Base-by-base conservation (phyloP, 2,888 invertebrate species). In the Drosophila infuscata region DNA sequence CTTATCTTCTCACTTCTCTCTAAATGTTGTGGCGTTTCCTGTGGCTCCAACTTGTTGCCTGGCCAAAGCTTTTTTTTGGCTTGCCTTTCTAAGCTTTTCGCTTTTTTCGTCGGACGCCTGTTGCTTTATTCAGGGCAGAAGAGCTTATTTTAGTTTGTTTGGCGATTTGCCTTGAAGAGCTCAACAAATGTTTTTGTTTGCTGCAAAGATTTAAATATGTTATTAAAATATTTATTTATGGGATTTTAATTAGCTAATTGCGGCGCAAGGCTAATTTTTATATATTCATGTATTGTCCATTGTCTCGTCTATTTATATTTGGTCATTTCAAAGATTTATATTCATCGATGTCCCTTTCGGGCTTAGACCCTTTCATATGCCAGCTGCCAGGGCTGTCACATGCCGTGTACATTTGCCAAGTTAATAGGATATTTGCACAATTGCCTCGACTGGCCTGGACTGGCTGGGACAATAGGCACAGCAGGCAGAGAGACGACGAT, bases 31-130 rank as follows among this genome's bases (percentile, higher is more conserved):
- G 54, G 33, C 43, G 59, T 68, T 76, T 75, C 79, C 79, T 79
- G 69, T 72, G 62, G 64, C 76, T 77, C 75, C 72, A 79, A 85
- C 89, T 89, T 85, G 89, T 88, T 85, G 89, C 82, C 89, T 83
- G 68, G 57, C 70, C 41, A 56, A 70, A 71, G 60, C 66, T 73
- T 81, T 59, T 81, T 59, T 56, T 35, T 35, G 30, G 35, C 9
- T 46, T 54, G n/a, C 58, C 33, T 70, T 63, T 64, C 32, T 41
- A 61, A 84, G 79, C 88, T 88, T 79, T 81, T 82, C 70, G 29
- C 29, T 51, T 9, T 52, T 17, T 32, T 33, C 30, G 32, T 12
- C 29, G 38, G 51, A 59, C 64, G 87, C 77, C 81, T 81, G 87
- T 88, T 88, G 86, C 75, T 69, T 51, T 52, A n/a, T 63, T 38